Base-by-base conservation (phyloP, 2,888 invertebrate genomes). In the Asteroscopus sphinx region DNA sequence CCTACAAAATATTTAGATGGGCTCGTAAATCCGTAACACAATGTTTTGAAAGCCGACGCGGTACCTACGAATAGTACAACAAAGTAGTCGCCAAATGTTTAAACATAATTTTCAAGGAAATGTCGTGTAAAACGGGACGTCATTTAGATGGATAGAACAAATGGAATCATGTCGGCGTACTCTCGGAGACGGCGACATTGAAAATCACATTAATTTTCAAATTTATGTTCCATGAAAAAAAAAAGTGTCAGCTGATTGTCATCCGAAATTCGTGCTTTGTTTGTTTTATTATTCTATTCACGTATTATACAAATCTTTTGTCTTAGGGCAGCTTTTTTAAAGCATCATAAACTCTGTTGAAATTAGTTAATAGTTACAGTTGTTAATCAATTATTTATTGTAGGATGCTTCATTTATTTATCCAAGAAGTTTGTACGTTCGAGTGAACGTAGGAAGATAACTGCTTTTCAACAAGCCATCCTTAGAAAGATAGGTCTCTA, bases 141-240 rank as follows among this genome's bases (percentile, higher is more conserved):
- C 77, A 83, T 83, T 77, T 73, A 68, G 69, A 80, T 72, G 78
- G 77, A 80, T 82, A 78, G 85, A 84, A 87, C 77, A 79, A 83
- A 86, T 85, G 81, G 79, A 85, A 82, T 80, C 82, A 77, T 82
- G 82, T 82, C 81, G 39, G 12, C 46, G 30, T 48, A 45, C 44
- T 37, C 44, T 36, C 15, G 32, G 49, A 44, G 17, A 54, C 55
- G 55, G 37, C 39, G 60, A 60, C 76, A 68, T 54, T 68, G 55
- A 68, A 65, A 52, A 61, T 59, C 32, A 44, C 49, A 61, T 68
- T 56, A 60, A 53, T 61, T 64, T 71, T 61, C 45, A 33, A 72
- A 53, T 68, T 61, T 72, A 71, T 62, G 42, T 56, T 48, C 46
- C 44, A 59, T 58, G 32, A 58, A 61, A 53, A 56, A 58, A 70